Base-by-base conservation (phyloP, 92 coral and sea anemone genomes). In the Phymanthus crucifer region DNA sequence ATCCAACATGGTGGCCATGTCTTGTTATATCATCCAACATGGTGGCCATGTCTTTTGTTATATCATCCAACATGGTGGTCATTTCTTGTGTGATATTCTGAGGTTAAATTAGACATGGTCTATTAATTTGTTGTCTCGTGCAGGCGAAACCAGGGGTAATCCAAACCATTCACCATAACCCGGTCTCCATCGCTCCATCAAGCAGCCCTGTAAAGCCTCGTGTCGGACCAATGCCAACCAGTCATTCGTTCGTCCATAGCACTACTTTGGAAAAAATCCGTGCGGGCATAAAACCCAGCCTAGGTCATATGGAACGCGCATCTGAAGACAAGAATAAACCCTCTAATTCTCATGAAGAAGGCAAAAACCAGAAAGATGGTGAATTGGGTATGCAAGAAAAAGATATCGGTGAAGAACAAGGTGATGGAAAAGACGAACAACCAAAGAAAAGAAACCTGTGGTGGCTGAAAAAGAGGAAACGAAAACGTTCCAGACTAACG, bases 381-480 rank as follows among this genome's bases (percentile, higher is more conserved):
- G 84, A 40, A 9, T 26, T 32, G 34, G 16, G 13, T 43, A 2
- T 43, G 14, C 85, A 86, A 19, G 83, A 57, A 26, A 56, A 45
- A 17, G 91, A 70, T 33, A 68, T 45, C 16, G 82, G 56, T 54
- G 87, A 83, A 1, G 90, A 72, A 43, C 67, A 73, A 21, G 46
- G 23, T 3, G 87, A 82, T 13, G 87, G 80, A 40, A 82, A 81
- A 56, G 54, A 83, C 4, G 90, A 71, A 48, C 37, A 89, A 13
- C 90, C 87, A 46, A 90, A 87, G 32, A 94, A 93, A 74, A 71
- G 91, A 50, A 83, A 90, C 61, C 73, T 91, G 61, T 90, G 94
- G 97, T 90, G 94, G 97, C 89, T 91, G 81, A 93, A 90, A 87
- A 91, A 84, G 82, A 84, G 80, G 36, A 88, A 90, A 47, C 82